Evolutionary conservation across 2,888 invertebrate genomes (phyloP), one percentile per base, ranked within the genome.

Genomic region (Rhorus exstirpatorius): DNA sequence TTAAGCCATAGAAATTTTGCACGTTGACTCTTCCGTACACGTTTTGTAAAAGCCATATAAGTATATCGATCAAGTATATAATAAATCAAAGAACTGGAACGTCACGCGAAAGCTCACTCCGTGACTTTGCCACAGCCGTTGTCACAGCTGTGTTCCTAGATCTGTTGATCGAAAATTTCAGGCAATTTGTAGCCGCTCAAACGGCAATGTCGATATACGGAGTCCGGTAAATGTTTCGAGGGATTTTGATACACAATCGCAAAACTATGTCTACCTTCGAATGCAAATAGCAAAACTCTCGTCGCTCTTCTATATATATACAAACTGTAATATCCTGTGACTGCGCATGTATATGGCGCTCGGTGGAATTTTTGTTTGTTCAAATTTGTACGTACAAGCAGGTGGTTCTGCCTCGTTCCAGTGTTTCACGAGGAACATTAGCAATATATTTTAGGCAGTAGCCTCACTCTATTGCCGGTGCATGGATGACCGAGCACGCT

Each of bases 311-410:
- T n/a, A n/a, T n/a, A n/a, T n/a, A n/a, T n/a, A 70, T 79, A 49
- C 78, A 82, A 82, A 83, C 83, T 79, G 61, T 35, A 78, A 83
- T 75, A 81, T 81, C 77, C 76, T 58, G 74, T 24, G 17, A 41
- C 60, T 53, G 35, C 35, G 17, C 44, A 38, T 61, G 19, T 78
- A 53, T 31, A 65, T 17, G 41, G 44, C 41, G n/a, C 21, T 24
- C 38, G 24, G 44, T 26, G 75, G n/a, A 67, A 82, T 75, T 80
- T 72, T 77, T 83, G 76, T 83, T 84, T 84, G 83, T 58, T 49
- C 81, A 75, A 83, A 84, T 84, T 83, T 84, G 83, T 84, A 83
- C 72, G 60, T 74, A 67, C 61, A 19, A 71, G 65, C 84, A 84
- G 84, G 84, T 84, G 84, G 51, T 38, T 55, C 19, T 76, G n/a